Evolutionary conservation across 1,140 invertebrate species (phyloP), one percentile per base, ranked within the genome.

Genomic region (Hylyphantes graminicola): DNA sequence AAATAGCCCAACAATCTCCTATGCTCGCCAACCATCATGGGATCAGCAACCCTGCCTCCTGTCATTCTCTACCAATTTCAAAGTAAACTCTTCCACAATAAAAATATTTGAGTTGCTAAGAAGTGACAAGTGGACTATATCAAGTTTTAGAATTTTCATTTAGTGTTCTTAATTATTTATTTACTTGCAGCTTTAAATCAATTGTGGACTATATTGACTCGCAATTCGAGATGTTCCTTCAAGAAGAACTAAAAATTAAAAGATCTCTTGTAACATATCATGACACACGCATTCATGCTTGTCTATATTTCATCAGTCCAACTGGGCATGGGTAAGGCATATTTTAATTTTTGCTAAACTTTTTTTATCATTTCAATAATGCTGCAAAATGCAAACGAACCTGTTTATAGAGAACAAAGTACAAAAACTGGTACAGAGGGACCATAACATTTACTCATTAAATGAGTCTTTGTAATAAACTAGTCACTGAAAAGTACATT

Each of bases 241-340:
- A 99, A 89, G 98, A 99, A 90, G 98, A 99, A 90, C 90, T 99
- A 5, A 99, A 99, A 92, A 99, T 99, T 82, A 98, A 98, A 89
- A 92, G 98, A 8, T 94, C 94, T 9, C 90, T 99, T 13, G 92
- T 94, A 0, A 92, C 94, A 7, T 99, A 96, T 89, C 97, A 99
- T 90, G 98, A 99, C 89, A 96, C 94, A 77, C 91, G 98, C 70
- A 97, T 98, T 86, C 98, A 99, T 91, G 96, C 95, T 70, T 99
- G 98, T 90, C 91, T 99, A 5, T 99, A 99, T 91, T 99, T 99
- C 89, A 97, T 99, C 75, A 98, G 97, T 89, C 98, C 98, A 15
- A 99, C 98, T 80, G 97, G 96, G 86, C 87, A 84, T 87, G 96
- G 96, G 0, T 91, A 76, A 81, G 70, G 54, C 11, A 35, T n/a